These are phyloP conservation scores for Mactra quadrangularis DNA, from an alignment of 1,140 invertebrate genomes.

Conservation along the genomic window DNA sequence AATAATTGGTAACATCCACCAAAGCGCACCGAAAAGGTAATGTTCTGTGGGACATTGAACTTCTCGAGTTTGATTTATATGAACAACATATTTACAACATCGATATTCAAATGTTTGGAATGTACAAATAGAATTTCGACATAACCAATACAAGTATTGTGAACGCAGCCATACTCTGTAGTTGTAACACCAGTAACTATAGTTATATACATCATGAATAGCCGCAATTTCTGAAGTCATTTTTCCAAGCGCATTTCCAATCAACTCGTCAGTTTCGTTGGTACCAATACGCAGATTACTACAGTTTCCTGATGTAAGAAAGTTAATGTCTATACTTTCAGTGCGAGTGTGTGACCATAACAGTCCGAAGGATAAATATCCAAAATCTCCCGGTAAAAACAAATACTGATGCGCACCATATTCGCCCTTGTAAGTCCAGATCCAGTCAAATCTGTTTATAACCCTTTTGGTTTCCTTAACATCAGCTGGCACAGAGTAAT, in stretches of 20 bases:
- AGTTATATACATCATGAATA: neutral
- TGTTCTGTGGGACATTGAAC: conserved; percentile 1
- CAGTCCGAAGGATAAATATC: conserved; percentile 8
- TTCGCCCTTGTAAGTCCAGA: conserved; percentile 36
- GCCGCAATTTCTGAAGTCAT: conserved; percentile 10
- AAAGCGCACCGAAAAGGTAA: conserved; percentile 13
- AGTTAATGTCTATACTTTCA: neutral
- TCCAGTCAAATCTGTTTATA: conserved; percentile 1
- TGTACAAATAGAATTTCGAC: conserved; percentile 7
- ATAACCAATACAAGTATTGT: neutral
- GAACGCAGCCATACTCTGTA: neutral
- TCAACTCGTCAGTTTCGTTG: neutral
- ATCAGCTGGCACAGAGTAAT: too few relatives aligned
- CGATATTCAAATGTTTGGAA: conserved; percentile 31
- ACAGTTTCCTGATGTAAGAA: neutral
- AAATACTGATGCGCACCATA: conserved; percentile 12
- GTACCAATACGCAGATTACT: neutral
- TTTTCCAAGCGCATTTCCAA: conserved; percentile 17
- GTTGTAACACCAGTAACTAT: conserved; percentile 32
- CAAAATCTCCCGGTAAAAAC: conserved; percentile 17
- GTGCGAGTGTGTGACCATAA: neutral
- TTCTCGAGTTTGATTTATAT: neutral
- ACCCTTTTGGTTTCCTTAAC: neutral
- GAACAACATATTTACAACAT: conserved; percentile 17
- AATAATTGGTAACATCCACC: conserved; percentile 28